Evolutionary conservation across 2,113 vertebrate genomes (phyloP).

Genomic region (Pycnonotus jocosus): DNA sequence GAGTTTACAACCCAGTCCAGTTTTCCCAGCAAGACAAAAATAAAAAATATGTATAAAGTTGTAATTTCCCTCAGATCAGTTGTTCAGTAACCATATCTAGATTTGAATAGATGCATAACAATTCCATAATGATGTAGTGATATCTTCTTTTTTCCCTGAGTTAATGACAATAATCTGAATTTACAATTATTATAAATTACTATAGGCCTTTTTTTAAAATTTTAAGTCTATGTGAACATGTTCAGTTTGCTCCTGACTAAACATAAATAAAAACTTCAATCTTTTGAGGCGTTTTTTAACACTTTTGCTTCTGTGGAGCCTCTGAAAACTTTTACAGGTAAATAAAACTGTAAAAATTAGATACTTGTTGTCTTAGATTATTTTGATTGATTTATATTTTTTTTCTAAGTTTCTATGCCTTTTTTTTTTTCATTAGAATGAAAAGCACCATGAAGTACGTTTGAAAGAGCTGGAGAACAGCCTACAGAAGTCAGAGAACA

Average conservation of each 20-base stretch:
- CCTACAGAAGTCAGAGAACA: conserved; percentile 83
- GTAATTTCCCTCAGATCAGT: not conserved
- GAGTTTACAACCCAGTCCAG: not conserved
- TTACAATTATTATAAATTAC: not conserved
- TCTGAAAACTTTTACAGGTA: not conserved
- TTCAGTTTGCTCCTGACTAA: not conserved
- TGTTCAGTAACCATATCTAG: not conserved
- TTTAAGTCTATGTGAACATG: not conserved
- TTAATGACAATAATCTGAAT: not conserved
- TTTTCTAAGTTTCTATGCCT: not conserved
- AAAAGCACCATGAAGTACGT: conserved; percentile 72
- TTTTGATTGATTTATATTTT: not conserved
- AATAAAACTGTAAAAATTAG: not conserved
- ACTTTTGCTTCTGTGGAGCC: not conserved
- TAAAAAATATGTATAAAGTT: not conserved
- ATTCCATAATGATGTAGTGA: not conserved
- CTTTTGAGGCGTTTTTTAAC: not conserved
- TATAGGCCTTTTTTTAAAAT: not conserved
- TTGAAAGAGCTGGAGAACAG: conserved; percentile 85
- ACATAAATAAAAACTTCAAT: not conserved
- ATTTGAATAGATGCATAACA: not conserved
- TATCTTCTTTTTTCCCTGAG: not conserved
- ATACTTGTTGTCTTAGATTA: not conserved
- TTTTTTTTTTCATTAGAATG: conserved; percentile 68
- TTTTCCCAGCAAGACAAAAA: not conserved